Evolutionary conservation across 2,888 invertebrate species (phyloP), one percentile per base, ranked within the genome.

Genomic region (Mythimna ferrago): DNA sequence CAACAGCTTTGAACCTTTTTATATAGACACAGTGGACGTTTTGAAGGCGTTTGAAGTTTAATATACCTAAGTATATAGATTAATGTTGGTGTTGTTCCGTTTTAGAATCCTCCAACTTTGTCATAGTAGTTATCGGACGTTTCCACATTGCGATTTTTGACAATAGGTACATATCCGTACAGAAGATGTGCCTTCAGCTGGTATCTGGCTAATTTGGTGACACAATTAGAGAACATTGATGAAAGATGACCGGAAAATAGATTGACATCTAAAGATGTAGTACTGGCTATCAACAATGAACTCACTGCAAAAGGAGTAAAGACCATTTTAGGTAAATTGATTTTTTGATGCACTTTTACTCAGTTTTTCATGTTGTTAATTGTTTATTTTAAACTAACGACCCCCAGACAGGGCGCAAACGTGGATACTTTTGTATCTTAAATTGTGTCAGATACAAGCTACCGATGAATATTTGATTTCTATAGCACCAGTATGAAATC

Each of bases 1-100:
- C 66, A 35, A 57, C 19, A 19, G 48, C 57, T 58, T 7, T 21
- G n/a, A 57, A 35, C 26, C 48, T 71, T 58, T 51, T 70, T 32
- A 7, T 21, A 51, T 21, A 32, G n/a, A 14, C 21, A 19, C 6
- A 4, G 32, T 1, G n/a, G 32, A 57, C 11, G 6, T 41, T 60
- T n/a, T 58, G 35, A 10, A 35, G 19, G 35, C 35, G 58, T 61
- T 41, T 61, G 60, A 21, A 41, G 60, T 41, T 38, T 38, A 2
- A 38, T 1, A 60, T 2, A 21, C 1, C 48, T 48, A 16, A 16
- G 1, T 38, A 7, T 38, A 48, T 4, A 11, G 3, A 66, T 32
- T 44, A 7, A 32, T 41, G 16, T 32, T 32, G 4, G 21, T 41
- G 9, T 70, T 71, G 32, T 10, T 60, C 6, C 32, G 32, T 41